These are phyloP conservation scores for Meloe dianella DNA, from an alignment of 2,888 invertebrate species.

Conservation along the genomic window DNA sequence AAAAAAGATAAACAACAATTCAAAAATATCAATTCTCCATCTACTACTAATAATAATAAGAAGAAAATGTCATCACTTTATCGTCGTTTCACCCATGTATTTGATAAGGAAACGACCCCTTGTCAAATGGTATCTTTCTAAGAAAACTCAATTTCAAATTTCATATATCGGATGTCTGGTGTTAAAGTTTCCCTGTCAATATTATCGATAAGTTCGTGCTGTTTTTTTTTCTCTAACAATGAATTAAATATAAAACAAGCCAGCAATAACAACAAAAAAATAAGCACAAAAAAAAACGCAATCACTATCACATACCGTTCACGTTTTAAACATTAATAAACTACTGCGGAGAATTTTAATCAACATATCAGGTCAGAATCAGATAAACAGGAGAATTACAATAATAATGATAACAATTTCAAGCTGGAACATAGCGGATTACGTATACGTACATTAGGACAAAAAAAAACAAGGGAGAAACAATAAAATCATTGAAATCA, in stretches of 20 bases:
- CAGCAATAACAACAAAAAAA: not conserved
- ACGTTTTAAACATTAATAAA: not conserved
- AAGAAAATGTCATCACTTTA: not conserved
- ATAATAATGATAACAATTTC: not conserved
- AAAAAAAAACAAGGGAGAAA: not conserved
- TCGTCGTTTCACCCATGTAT: not conserved
- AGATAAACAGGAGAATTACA: not conserved
- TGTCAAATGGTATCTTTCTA: not conserved
- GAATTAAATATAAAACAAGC: not conserved
- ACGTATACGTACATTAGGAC: not conserved
- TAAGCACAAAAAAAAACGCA: no score
- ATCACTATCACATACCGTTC: not conserved
- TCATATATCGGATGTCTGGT: not conserved
- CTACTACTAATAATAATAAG: not conserved
- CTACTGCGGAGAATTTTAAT: not conserved
- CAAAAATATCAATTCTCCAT: not conserved
- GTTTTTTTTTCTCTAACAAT: not conserved
- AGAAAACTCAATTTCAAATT: not conserved
- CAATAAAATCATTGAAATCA: not conserved
- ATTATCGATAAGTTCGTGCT: not conserved
- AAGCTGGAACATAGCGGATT: not conserved
- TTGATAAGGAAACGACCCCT: not conserved
- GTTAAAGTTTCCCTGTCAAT: conserved; percentile 3
- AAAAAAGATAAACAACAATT: not conserved
- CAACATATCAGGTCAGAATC: conserved; percentile 1